Percentiles rank a stretch among this genome's conserved stretches.
Evolutionary conservation across 30 jellyfish, hydroid and myxozoan species (phyloP).

Genomic region (Aurelia sp.): DNA sequence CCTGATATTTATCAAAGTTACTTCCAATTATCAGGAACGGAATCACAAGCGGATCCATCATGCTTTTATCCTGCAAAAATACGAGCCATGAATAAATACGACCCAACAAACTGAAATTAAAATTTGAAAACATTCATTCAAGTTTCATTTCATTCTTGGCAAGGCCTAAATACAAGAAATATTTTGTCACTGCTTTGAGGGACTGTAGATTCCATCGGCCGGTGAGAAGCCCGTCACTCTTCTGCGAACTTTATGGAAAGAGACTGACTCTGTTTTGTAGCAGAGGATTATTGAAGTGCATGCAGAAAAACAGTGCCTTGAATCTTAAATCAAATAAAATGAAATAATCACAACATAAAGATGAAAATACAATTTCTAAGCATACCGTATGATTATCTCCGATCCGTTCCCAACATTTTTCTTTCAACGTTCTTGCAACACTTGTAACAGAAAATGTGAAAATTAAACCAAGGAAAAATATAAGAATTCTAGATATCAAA

Average conservation of each 20-base stretch:
- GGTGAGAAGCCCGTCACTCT: too few species aligned
- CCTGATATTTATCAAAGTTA: slow-evolving; percentile 85
- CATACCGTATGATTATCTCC: slow-evolving; percentile 79
- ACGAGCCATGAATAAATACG: background rate
- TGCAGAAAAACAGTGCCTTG: too few species aligned
- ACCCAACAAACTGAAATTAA: background rate
- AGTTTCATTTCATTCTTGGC: too few species aligned
- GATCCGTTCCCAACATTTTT: slow-evolving; percentile 68
- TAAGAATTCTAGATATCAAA: background rate
- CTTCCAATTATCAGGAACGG: slow-evolving; percentile 84
- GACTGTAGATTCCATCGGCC: too few species aligned
- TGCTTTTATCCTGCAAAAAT: slow-evolving; percentile 69
- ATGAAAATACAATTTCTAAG: too few species aligned
- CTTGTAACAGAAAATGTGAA: slow-evolving; percentile 6
- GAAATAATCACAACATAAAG: too few species aligned
- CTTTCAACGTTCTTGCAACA: slow-evolving; percentile 29
- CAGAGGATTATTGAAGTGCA: background rate
- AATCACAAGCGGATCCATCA: slow-evolving; percentile 64
- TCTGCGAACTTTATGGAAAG: too few species aligned
- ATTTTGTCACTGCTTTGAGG: too few species aligned
- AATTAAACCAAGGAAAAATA: too few species aligned
- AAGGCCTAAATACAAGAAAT: background rate
- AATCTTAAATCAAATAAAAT: background rate
- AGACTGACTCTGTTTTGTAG: too few species aligned
- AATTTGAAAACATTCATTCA: too few species aligned